These are phyloP conservation scores for Cuculus canorus DNA, from an alignment of 2,797 vertebrate species.

Conservation along the genomic window DNA sequence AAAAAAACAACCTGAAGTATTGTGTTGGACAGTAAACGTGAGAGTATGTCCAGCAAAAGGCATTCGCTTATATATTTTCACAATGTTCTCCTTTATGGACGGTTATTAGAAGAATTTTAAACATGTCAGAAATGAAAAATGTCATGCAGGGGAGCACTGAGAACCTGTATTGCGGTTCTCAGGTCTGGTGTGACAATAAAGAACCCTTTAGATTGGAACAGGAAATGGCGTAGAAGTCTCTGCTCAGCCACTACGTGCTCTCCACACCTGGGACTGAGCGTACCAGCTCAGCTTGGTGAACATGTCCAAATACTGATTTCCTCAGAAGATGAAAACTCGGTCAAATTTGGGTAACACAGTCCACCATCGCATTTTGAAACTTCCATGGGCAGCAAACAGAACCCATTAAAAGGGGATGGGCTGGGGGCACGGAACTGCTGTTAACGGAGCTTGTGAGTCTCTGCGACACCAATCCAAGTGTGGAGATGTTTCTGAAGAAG, in stretches of 20 bases:
- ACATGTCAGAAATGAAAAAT: neutral
- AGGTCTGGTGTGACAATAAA: neutral
- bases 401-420: no score
- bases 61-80: neutral
- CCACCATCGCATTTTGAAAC: neutral
- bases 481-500: neutral
- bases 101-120: neutral
- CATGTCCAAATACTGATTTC: neutral
- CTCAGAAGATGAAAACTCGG: neutral
- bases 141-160: neutral
- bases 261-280: fast-evolving
- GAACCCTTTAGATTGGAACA: neutral
- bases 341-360: neutral
- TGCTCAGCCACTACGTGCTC: neutral
- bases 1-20: neutral
- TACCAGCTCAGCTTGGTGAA: neutral
- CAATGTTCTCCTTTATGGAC: neutral
- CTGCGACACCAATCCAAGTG: neutral
- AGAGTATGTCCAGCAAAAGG: neutral
- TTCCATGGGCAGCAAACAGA: neutral
- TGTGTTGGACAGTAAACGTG: neutral
- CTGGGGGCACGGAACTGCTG: neutral
- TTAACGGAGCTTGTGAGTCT: neutral
- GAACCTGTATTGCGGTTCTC: neutral
- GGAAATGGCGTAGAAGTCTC: neutral